Base-by-base conservation (phyloP, 2,797 vertebrate genomes). In the Hippocampus kuda region DNA sequence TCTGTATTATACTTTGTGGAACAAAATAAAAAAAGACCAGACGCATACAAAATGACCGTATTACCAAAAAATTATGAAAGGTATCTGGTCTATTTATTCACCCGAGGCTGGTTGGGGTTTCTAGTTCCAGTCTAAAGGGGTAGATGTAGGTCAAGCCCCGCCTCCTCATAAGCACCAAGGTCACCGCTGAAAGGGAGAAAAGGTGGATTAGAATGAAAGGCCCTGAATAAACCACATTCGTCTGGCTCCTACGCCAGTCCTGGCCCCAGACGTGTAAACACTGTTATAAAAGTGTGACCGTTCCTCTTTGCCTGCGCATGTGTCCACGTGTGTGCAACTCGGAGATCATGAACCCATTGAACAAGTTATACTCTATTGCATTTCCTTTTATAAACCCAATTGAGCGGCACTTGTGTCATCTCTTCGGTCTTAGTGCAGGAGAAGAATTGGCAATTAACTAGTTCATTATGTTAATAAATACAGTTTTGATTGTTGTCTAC, bases 101-200 rank as follows among this genome's bases (percentile, higher is more conserved):
- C 72, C 30, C 4, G 71, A 64, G 78, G 77, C 68, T 72, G 78
- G 41, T 78, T 70, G 65, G 34, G 81, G 83, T 77, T 82, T 85
- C 73, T 67, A 76, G 79, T 75, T 85, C 76, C 75, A 76, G 86
- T 84, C n/a, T 86, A 83, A 72, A 78, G 79, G 80, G 85, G 78
- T 83, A 83, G 84, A 91, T 90, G 82, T 90, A 87, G 89, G 88
- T 89, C 90, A 89, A 82, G 84, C 84, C 84, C 79, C 79, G 86
- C 79, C 86, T 89, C 77, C 83, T 85, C 78, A 70, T 85, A 85
- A 89, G 83, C 77, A 82, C 79, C 85, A 88, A 91, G 89, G 89
- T 89, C 89, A 90, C 71, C 34, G 27, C 83, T 85, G 86, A 89
- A 85, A 86, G 78, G 83, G 88, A 87, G 83, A 81, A 81, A 86